phyloP scores from a whole-genome alignment of 2,113 vertebrate species.

The Halichoerus grypus region DNA sequence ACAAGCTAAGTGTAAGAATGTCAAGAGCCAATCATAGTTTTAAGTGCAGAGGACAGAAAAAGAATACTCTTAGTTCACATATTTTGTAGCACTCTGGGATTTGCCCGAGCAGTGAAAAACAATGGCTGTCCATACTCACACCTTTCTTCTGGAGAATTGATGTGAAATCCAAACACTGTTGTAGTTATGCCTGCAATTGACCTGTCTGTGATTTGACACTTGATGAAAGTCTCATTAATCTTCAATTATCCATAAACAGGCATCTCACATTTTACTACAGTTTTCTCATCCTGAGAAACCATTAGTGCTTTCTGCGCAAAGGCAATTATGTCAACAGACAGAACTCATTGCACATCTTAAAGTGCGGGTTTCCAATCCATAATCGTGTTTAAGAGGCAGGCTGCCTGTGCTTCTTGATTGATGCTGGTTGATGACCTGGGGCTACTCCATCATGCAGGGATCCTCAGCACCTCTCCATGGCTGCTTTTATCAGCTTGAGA shows the following conservation, averaged over 20 bases:
- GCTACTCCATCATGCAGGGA: neutral
- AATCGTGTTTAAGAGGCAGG: neutral
- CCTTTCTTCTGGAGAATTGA: constrained; percentile 3
- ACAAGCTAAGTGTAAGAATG: constrained; percentile 49
- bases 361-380: neutral
- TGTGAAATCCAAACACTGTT: neutral
- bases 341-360: neutral
- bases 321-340: neutral
- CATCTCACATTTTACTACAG: neutral
- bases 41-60: neutral
- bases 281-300: constrained; percentile 44
- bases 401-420: neutral
- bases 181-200: constrained; percentile 17
- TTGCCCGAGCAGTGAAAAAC: constrained; percentile 51
- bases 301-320: constrained; percentile 45
- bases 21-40: neutral
- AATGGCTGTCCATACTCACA: neutral
- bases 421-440: neutral
- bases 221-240: neutral
- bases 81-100: neutral
- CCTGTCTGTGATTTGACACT: constrained; percentile 39
- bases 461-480: neutral
- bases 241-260: constrained; percentile 41
- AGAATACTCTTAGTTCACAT: neutral
- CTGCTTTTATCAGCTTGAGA: neutral